Evolutionary conservation across 2,113 vertebrate genomes (phyloP).

Genomic region (Hirundichthys speculiger): DNA sequence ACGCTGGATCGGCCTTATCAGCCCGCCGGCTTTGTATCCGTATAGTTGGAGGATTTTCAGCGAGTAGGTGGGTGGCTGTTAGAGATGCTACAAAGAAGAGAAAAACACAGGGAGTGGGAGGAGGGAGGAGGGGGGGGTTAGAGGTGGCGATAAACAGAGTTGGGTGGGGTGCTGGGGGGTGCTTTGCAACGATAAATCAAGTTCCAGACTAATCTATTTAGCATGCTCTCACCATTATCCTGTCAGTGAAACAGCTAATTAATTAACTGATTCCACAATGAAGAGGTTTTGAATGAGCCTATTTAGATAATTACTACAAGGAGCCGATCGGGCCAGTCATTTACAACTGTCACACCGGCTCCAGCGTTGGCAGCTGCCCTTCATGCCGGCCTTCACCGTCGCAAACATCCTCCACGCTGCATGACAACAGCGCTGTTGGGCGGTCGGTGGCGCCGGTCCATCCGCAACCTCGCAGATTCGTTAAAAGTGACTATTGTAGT

Average conservation of each 20-base stretch:
- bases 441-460: not conserved
- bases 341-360: slow-evolving; percentile 79
- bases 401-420: slow-evolving; percentile 5
- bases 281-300: slow-evolving; percentile 98
- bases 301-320: slow-evolving; percentile 98
- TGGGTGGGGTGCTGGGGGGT: slow-evolving; percentile 62
- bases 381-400: slow-evolving; percentile 56
- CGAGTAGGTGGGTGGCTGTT: slow-evolving; percentile 57
- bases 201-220: slow-evolving; percentile 93
- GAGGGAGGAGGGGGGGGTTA: slow-evolving; percentile 55
- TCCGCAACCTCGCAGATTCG: not conserved
- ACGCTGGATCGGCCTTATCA: slow-evolving; percentile 46
- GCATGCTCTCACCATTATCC: slow-evolving; percentile 94
- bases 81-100: slow-evolving; percentile 67
- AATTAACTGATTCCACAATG: slow-evolving; percentile 99
- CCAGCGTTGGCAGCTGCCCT: slow-evolving; percentile 77
- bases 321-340: slow-evolving; percentile 93
- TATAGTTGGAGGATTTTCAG: slow-evolving; percentile 25
- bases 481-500: not conserved
- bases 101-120: slow-evolving; percentile 38
- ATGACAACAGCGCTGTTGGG: not conserved
- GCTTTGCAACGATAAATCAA: slow-evolving; percentile 92
- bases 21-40: slow-evolving; percentile 46
- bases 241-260: slow-evolving; percentile 99
- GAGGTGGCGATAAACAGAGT: slow-evolving; percentile 77